Evolutionary conservation across 2,888 invertebrate species (phyloP), one percentile per base, ranked within the genome.

Genomic region (Enchytraeus crypticus): DNA sequence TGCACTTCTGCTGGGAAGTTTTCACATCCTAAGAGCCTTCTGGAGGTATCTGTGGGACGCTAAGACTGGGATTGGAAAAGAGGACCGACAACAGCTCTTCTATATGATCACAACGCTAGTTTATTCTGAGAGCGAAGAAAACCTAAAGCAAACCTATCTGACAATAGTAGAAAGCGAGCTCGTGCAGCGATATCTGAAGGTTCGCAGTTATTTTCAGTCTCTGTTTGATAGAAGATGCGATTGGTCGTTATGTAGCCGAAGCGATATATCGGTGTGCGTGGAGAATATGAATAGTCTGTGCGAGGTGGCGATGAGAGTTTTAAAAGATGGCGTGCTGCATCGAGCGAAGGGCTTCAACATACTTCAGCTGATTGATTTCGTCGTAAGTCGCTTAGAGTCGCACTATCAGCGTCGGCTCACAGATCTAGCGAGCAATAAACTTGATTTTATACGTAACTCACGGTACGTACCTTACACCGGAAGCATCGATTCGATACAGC

Each of bases 271-370:
- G 2, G 32, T 38, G 11, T 18, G 60, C 23, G 57, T 30, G 8
- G 59, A 60, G 29, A 60, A n/a, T 4, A 60, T 58, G 8, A 60
- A 60, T 29, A 60, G 59, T 33, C 59, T 26, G 21, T 30, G 33
- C n/a, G 60, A 60, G 29, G 23, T 43, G 29, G 59, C 59, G 4
- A 60, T 59, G 45, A n/a, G 43, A 3, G 57, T 58, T 5, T 45
- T 60, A 2, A 60, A 60, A 51, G 59, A 60, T 30, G 11, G 30
- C 5, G 21, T 60, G 3, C 53, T 59, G 21, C 21, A 4, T 2
- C 34, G 57, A 5, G 38, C 34, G 4, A 57, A 51, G 0, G 60
- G 59, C 2, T 45, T 45, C 45, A 56, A 26, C n/a, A n/a, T 56
- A 3, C 23, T 8, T 14, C 56, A 56, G 45, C 5, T 46, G 27